Base-by-base conservation (phyloP, 2,113 vertebrate genomes). In the Hippocampus barbouri region DNA sequence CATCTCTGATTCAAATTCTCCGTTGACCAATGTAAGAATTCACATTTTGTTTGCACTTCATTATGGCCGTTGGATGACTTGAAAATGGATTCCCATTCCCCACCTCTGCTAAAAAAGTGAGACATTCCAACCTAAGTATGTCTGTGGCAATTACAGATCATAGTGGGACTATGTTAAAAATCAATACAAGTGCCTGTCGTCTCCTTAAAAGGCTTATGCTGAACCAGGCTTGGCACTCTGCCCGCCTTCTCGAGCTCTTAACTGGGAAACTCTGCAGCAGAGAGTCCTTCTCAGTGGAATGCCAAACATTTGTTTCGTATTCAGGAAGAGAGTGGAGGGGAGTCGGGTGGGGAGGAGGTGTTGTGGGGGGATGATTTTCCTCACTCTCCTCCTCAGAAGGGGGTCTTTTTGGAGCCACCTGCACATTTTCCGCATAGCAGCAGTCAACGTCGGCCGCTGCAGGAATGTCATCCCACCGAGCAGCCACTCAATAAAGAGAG, bases 281-380 rank as follows among this genome's bases (percentile, higher is more conserved):
- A 83, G 83, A 82, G 83, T 85, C 53, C 66, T 51, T 70, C 79
- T 73, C 78, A 25, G 45, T 76, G 90, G 90, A 92, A 91, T 92
- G 79, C 85, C 76, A 91, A 86, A 85, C 84, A 90, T 89, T 87
- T 83, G 74, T 85, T 86, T 90, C 85, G 87, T 85, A 87, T 85
- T 85, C 76, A 84, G 75, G 81, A 79, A 84, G 71, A 82, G 77
- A 81, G 21, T 10, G 38, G 38, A 12, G 62, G 40, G 62, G 10
- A 38, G 54, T 38, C 34, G 34, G 34, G 34, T 38, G 34, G 34
- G 34, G 34, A 38, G 34, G 34, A 38, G 34, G 34, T 1, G 8
- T 6, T 21, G 45, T 15, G 47, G 47, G n/a, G n/a, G 56, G 56
- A 75, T 83, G 82, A 79, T 85, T 89, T 84, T 78, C 78, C 66